phyloP scores from a whole-genome alignment of 2,797 vertebrate genomes.

The Cossypha heuglini region DNA sequence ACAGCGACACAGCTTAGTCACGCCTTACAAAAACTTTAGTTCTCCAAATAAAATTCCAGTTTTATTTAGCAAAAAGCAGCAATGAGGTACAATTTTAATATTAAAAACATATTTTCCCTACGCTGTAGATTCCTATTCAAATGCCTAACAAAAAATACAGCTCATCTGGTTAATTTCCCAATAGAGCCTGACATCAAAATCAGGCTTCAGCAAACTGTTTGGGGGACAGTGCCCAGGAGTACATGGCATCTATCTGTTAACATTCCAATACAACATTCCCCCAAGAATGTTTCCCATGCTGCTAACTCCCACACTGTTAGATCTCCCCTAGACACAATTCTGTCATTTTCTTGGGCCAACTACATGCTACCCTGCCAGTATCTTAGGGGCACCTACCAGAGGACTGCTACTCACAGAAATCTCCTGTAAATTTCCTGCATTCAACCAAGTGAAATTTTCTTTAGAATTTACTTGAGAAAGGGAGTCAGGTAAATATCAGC shows the following conservation, averaged over 20 bases:
- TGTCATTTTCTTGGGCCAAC: neutral
- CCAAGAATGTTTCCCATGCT: neutral
- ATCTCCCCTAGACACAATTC: neutral
- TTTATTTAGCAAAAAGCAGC: neutral
- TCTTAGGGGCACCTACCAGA: neutral
- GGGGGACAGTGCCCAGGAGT: neutral
- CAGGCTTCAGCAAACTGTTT: neutral
- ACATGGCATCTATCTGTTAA: neutral
- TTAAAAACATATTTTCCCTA: neutral
- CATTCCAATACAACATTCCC: neutral
- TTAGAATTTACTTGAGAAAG: neutral
- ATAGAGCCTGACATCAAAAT: neutral
- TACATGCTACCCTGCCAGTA: rapidly evolving
- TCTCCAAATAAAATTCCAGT: neutral
- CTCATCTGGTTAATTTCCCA: neutral
- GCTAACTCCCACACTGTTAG: neutral
- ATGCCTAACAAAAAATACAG: neutral
- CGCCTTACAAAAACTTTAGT: neutral
- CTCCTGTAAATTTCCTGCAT: neutral
- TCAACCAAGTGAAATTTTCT: neutral
- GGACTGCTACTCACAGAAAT: neutral
- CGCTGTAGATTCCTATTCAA: neutral
- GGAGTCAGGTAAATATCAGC: neutral
- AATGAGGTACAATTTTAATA: neutral
- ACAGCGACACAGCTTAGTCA: neutral